Percentiles rank a stretch among this genome's conserved stretches.
Conservation (phyloP, 2,888 invertebrate species). For the Amiota minor region DNA sequence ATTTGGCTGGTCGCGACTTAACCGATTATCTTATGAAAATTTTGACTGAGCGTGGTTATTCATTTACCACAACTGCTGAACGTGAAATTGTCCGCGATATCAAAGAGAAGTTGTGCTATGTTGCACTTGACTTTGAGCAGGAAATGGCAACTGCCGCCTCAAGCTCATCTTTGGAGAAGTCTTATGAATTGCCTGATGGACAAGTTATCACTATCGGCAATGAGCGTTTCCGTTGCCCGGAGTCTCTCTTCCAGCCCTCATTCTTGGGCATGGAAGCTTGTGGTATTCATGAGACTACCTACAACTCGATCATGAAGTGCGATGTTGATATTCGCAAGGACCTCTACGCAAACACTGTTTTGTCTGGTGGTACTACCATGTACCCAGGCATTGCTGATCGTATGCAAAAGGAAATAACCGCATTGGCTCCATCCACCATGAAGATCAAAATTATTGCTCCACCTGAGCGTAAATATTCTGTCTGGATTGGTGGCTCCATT, state of each 20-base stretch:
- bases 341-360: slow-evolving; percentile 94
- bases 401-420: slow-evolving; percentile 94
- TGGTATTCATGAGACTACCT: slow-evolving; percentile 91
- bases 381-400: slow-evolving; percentile 94
- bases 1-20: slow-evolving; percentile 92
- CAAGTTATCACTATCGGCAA: slow-evolving; percentile 94
- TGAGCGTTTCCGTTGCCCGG: slow-evolving; percentile 95
- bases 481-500: slow-evolving; percentile 95
- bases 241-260: slow-evolving; percentile 94
- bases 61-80: slow-evolving; percentile 93
- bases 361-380: slow-evolving; percentile 96
- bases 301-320: slow-evolving; percentile 98
- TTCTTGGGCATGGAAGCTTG: slow-evolving; percentile 92
- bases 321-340: slow-evolving; percentile 97
- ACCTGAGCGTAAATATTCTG: slow-evolving; percentile 95
- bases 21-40: slow-evolving; percentile 96
- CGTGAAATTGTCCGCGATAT: slow-evolving; percentile 96
- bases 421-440: slow-evolving; percentile 92
- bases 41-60: slow-evolving; percentile 92
- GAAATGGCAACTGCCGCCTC: slow-evolving; percentile 95
- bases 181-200: slow-evolving; percentile 91
- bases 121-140: slow-evolving; percentile 92
- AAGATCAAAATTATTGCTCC: slow-evolving; percentile 95
- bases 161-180: slow-evolving; percentile 93
- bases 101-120: slow-evolving; percentile 94